These are phyloP conservation scores for Falcaria lacertinaria DNA, from an alignment of 2,888 invertebrate species.

Conservation along the genomic window DNA sequence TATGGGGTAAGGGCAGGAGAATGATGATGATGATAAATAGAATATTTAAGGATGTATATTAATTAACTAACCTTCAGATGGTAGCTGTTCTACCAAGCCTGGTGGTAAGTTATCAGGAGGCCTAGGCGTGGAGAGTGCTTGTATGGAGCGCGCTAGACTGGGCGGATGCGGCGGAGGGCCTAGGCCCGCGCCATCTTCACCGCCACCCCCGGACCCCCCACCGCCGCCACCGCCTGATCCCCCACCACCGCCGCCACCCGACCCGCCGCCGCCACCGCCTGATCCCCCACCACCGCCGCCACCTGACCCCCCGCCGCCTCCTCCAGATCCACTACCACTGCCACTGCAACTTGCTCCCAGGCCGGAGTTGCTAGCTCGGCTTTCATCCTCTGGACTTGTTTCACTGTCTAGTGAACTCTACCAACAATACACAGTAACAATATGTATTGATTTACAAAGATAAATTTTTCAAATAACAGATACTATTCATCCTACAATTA, in stretches of 20 bases:
- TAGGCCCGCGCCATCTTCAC: conserved; percentile 34
- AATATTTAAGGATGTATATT: too few relatives aligned
- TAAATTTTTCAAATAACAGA: too few relatives aligned
- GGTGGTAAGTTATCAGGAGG: conserved; percentile 80
- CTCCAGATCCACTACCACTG: conserved; percentile 30
- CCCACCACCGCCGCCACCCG: conserved; percentile 9
- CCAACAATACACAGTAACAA: conserved; percentile 5
- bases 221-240: neutral
- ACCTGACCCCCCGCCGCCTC: conserved; percentile 15
- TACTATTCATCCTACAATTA: too few relatives aligned
- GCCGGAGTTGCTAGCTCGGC: conserved; percentile 55
- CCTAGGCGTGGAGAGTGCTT: conserved; percentile 80
- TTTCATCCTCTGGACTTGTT: conserved; percentile 70
- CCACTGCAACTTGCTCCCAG: conserved; percentile 53
- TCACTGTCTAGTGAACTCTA: conserved; percentile 70
- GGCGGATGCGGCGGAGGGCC: conserved; percentile 71
- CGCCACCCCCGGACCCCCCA: conserved; percentile 3
- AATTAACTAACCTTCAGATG: conserved; percentile 81
- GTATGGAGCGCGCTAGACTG: conserved; percentile 80
- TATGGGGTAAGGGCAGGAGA: too few relatives aligned
- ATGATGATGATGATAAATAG: too few relatives aligned
- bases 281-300: conserved; percentile 11
- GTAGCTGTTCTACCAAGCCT: conserved; percentile 84
- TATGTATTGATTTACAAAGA: too few relatives aligned
- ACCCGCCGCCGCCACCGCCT: neutral